These are phyloP conservation scores for Nomada ferruginata DNA, from an alignment of 2,888 invertebrate species.

Conservation along the genomic window DNA sequence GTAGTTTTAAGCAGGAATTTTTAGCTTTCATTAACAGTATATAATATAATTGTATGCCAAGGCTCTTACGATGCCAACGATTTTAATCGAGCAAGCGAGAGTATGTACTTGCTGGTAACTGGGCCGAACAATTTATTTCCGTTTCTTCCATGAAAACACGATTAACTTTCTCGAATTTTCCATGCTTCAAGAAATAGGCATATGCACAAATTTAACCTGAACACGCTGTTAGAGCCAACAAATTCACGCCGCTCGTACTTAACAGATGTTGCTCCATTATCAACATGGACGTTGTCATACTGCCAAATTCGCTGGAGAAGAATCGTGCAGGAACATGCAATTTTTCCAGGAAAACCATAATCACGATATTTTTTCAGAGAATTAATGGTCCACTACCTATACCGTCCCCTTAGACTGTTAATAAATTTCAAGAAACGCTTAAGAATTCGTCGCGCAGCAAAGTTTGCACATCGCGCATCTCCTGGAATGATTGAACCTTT, in stretches of 20 bases:
- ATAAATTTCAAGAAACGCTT: neutral
- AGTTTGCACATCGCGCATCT: neutral
- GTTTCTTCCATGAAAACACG: neutral
- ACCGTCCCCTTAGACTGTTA: neutral
- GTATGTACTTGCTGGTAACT: too few species aligned
- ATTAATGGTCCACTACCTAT: neutral
- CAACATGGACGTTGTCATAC: conserved; percentile 54
- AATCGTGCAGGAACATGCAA: conserved; percentile 14
- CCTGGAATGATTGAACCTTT: conserved; percentile 25
- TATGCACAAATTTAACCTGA: neutral
- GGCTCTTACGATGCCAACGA: too few species aligned
- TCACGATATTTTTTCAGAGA: neutral
- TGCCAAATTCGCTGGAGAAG: conserved; percentile 52
- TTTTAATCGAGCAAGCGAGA: too few species aligned
- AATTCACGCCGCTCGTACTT: conserved; percentile 12
- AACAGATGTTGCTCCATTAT: conserved; percentile 55
- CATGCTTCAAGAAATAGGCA: neutral
- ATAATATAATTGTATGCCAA: too few species aligned
- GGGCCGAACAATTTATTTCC: too few species aligned
- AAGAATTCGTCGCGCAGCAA: neutral
- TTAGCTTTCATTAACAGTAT: too few species aligned
- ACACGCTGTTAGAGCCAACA: neutral
- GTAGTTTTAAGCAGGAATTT: too few species aligned
- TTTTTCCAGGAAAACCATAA: conserved; percentile 11
- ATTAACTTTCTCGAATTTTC: neutral